These are phyloP conservation scores for Morpho deidamia DNA, from an alignment of 2,888 invertebrate genomes.

Conservation along the genomic window DNA sequence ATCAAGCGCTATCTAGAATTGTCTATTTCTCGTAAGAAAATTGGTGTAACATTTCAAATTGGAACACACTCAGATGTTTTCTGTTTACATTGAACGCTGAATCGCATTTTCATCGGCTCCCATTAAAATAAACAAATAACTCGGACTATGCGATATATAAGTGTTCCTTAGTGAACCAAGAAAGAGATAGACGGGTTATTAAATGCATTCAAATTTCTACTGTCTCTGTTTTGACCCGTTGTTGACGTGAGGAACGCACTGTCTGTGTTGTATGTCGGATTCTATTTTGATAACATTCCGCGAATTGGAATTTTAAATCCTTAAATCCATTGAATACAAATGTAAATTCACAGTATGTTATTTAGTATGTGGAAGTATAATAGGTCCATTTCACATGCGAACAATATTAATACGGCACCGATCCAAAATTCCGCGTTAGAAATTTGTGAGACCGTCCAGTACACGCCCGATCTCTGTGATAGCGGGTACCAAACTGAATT, in stretches of 20 bases:
- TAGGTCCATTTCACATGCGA: constrained; percentile 72
- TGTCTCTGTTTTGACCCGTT: constrained; percentile 1
- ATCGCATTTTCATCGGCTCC: constrained; percentile 6
- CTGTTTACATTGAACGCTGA: constrained; percentile 17
- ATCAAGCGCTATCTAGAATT: not conserved
- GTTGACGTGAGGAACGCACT: not conserved
- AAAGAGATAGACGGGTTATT: not conserved
- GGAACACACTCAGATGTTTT: constrained; percentile 22
- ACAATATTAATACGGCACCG: constrained; percentile 54
- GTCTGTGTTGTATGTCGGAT: constrained; percentile 3
- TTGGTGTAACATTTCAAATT: constrained; percentile 8
- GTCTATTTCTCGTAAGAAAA: no score
- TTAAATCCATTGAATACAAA: constrained; percentile 4
- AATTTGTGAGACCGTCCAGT: constrained; percentile 42
- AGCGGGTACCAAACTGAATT: constrained; percentile 59
- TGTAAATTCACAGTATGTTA: constrained; percentile 23
- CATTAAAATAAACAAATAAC: constrained; percentile 1
- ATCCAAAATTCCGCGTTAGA: constrained; percentile 70
- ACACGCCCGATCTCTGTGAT: constrained; percentile 46
- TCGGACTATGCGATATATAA: not conserved
- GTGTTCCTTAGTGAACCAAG: not conserved
- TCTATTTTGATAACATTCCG: constrained; percentile 12
- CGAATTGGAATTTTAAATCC: constrained; percentile 6
- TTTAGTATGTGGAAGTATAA: constrained; percentile 60
- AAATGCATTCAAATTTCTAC: not conserved